Evolutionary conservation across 2,113 vertebrate species (phyloP).

Genomic region (Rutilus rutilus): DNA sequence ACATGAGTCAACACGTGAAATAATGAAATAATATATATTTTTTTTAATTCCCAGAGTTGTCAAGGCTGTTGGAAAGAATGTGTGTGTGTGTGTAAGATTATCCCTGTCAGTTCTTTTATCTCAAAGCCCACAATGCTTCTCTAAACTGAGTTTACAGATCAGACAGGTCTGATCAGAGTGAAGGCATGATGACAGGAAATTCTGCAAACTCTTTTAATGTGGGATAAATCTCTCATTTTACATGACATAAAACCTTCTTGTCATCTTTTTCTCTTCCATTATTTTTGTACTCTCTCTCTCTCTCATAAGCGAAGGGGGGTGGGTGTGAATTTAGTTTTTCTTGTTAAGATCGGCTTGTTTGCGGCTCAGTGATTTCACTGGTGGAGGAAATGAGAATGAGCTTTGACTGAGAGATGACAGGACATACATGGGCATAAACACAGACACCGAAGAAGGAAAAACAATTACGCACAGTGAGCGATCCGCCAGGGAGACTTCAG

Average conservation of each 20-base stretch:
- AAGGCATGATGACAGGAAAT: constrained; percentile 12
- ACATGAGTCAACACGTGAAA: neutral
- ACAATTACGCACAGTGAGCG: constrained; percentile 27
- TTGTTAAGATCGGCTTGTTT: constrained; percentile 45
- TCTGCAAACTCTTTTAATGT: constrained; percentile 38
- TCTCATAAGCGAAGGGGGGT: neutral
- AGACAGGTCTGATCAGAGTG: constrained; percentile 32
- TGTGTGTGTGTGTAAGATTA: constrained; percentile 16
- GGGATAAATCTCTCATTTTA: constrained; percentile 36
- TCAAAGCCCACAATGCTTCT: constrained; percentile 21
- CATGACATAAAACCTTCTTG: constrained; percentile 33
- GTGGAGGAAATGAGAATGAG: constrained; percentile 41
- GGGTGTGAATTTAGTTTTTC: constrained; percentile 41
- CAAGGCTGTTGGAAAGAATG: constrained; percentile 3
- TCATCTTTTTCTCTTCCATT: constrained; percentile 27
- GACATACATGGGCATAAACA: constrained; percentile 37
- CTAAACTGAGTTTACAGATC: constrained; percentile 38
- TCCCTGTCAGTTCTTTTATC: constrained; percentile 36
- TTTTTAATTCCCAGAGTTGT: neutral
- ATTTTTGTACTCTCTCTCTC: constrained; percentile 12
- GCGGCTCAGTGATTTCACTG: constrained; percentile 41
- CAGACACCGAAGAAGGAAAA: constrained; percentile 28
- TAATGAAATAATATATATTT: neutral
- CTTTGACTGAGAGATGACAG: constrained; percentile 33
- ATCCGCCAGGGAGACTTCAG: neutral